Base-by-base conservation (phyloP, 2,888 invertebrate species). In the Baronia brevicornis region DNA sequence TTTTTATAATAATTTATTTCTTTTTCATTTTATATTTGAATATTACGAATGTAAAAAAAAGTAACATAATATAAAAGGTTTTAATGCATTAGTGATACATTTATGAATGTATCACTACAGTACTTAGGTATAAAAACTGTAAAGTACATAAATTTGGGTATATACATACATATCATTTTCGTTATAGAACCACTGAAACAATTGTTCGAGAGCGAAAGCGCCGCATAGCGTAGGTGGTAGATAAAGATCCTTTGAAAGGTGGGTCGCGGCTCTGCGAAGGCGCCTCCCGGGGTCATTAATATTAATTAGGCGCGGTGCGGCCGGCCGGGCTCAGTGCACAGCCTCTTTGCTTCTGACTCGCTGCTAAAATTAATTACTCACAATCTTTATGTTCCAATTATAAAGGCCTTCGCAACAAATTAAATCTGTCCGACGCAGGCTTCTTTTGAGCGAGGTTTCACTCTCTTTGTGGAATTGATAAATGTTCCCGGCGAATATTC, bases 351-450 rank as follows among this genome's bases (percentile, higher is more conserved):
- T 80, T 69, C 74, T 79, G 84, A 84, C 84, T 84, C 78, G 72
- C 78, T 74, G 79, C 77, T 71, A 84, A 84, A 84, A 84, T 84
- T 84, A 84, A 84, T 84, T 84, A 84, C 82, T 84, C 79, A 66
- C 80, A 82, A 84, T 84, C 84, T 84, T 84, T 84, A 84, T 84
- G 78, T 82, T 84, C 82, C 82, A 84, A 84, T 84, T 84, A 84
- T 82, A 82, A 84, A 84, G 71, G 82, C 82, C 84, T 84, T 84
- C 75, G 84, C 79, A 79, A 84, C 84, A 84, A 84, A 84, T 84
- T 84, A 84, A 84, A 84, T 84, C 84, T 84, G 84, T 84, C 84
- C 74, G 68, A 62, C 70, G 73, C 84, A 84, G 80, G 74, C 75
- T 70, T 69, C 80, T 78, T 82, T 84, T 78, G 70, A 82, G 82